Evolutionary conservation across 2,888 invertebrate species (phyloP).

Genomic region (Atethmia centrago): DNA sequence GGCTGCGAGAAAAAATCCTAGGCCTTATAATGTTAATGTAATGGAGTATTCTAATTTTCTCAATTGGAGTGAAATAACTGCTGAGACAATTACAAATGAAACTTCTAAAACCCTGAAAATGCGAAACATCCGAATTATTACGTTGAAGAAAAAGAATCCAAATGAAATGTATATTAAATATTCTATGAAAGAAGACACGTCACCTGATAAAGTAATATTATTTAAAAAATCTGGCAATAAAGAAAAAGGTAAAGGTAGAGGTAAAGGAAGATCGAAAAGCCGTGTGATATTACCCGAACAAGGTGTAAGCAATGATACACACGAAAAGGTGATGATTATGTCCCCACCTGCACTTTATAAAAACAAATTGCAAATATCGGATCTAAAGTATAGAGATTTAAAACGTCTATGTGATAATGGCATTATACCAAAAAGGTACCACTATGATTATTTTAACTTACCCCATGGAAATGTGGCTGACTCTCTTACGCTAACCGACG

Average conservation of each 20-base stretch:
- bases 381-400: constrained; percentile 21
- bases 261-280: too few relatives aligned
- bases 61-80: neutral
- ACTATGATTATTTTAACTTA: constrained; percentile 9
- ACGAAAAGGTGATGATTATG: neutral
- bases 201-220: too few relatives aligned
- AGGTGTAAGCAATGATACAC: too few relatives aligned
- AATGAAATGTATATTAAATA: too few relatives aligned
- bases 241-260: too few relatives aligned
- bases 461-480: constrained; percentile 10
- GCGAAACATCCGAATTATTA: neutral
- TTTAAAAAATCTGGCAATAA: too few relatives aligned
- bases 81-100: neutral
- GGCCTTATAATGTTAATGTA: constrained; percentile 1
- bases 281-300: too few relatives aligned
- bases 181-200: too few relatives aligned
- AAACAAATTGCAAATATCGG: neutral
- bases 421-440: constrained; percentile 2
- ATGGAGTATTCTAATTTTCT: constrained; percentile 1
- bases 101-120: neutral
- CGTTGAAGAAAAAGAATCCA: neutral
- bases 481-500: constrained; percentile 10
- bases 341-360: constrained; percentile 8
- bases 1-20: neutral
- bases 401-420: constrained; percentile 3